Conservation (phyloP, 2,797 vertebrate species). For the Bradypodion ventrale region DNA sequence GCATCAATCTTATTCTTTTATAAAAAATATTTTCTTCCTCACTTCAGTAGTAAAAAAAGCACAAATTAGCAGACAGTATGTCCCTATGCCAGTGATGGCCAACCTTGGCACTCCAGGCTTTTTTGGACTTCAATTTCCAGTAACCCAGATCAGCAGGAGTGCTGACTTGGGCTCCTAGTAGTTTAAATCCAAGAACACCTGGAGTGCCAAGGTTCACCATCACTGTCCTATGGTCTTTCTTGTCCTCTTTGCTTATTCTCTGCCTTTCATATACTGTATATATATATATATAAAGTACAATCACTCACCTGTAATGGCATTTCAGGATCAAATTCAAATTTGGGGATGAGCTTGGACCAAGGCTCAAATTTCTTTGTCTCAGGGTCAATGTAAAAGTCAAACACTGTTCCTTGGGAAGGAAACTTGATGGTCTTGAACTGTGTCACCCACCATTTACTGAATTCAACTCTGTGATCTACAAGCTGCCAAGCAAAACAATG, state of each 20-base stretch:
- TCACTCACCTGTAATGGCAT: constrained; percentile 87
- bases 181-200: no score
- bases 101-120: no score
- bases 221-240: no score
- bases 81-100: no score
- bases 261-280: not conserved
- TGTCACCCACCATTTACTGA: constrained; percentile 96
- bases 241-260: not conserved
- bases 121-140: no score
- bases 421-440: constrained; percentile 97
- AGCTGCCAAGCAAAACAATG: constrained; percentile 76
- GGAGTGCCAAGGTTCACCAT: no score
- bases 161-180: no score
- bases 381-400: constrained; percentile 92
- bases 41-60: not conserved
- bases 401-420: constrained; percentile 91
- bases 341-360: constrained; percentile 91
- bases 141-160: no score
- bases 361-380: constrained; percentile 92
- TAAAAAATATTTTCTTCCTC: not conserved
- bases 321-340: constrained; percentile 88
- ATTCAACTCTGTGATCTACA: constrained; percentile 90
- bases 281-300: not conserved
- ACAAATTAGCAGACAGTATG: not conserved
- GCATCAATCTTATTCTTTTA: not conserved